Percentiles rank a stretch among this genome's conserved stretches.
phyloP scores from a whole-genome alignment of 2,888 invertebrate species.

The Anorthoa munda region DNA sequence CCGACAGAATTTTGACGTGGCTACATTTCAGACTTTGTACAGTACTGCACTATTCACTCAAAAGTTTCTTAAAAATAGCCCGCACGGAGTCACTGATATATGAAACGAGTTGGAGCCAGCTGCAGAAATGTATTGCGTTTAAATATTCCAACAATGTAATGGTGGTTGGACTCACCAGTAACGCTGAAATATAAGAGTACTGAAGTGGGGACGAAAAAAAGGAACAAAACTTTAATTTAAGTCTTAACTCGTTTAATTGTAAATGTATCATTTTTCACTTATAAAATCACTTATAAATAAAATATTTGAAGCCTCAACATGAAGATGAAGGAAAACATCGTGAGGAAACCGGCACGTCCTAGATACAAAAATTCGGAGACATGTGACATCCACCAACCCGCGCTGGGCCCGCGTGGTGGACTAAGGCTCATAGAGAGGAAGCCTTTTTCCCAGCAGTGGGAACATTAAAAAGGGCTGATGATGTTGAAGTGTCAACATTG shows the following conservation, averaged over 20 bases:
- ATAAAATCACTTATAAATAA: neutral
- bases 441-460: no score
- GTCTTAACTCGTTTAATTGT: no score
- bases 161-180: constrained; percentile 2
- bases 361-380: no score
- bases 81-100: constrained; percentile 46
- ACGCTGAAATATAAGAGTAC: constrained; percentile 2
- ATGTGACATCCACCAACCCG: no score
- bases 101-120: constrained; percentile 49
- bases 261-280: no score
- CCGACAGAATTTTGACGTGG: constrained; percentile 30
- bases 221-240: neutral
- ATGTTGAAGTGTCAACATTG: no score
- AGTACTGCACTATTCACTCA: constrained; percentile 32
- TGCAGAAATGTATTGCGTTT: constrained; percentile 51
- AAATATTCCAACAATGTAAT: constrained; percentile 50
- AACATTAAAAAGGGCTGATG: no score
- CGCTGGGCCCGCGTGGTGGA: no score
- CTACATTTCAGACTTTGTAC: constrained; percentile 37
- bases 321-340: no score
- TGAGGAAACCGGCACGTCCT: no score
- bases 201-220: neutral
- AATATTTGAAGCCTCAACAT: no score
- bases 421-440: no score
- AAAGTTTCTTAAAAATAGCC: constrained; percentile 41